phyloP scores from a whole-genome alignment of 2,113 vertebrate genomes.

The Leiothrix lutea region DNA sequence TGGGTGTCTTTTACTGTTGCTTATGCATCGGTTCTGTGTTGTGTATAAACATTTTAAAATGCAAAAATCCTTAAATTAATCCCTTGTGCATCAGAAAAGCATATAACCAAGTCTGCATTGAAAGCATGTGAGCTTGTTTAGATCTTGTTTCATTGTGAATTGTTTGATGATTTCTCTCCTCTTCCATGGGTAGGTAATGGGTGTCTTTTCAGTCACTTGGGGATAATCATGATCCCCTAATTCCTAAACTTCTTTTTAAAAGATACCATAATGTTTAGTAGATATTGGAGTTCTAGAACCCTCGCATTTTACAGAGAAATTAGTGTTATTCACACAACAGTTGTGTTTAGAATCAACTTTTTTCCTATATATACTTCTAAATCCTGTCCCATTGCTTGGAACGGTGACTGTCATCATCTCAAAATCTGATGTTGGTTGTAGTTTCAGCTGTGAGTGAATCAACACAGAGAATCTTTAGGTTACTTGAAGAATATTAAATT shows the following conservation, averaged over 20 bases:
- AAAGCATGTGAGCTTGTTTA: background rate
- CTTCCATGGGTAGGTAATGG: background rate
- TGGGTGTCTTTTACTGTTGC: background rate
- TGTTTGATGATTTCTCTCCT: background rate
- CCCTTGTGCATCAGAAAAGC: background rate
- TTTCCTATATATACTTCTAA: background rate
- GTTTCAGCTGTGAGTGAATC: conserved; percentile 40
- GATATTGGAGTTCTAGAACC: background rate
- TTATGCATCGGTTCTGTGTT: background rate
- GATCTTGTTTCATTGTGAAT: background rate
- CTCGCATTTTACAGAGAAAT: background rate
- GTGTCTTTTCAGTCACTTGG: background rate
- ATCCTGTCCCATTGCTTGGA: background rate
- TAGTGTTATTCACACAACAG: background rate
- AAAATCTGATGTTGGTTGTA: background rate
- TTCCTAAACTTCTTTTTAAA: background rate
- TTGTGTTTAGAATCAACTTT: background rate
- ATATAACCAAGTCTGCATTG: background rate
- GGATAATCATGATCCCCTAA: background rate
- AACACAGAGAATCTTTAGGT: background rate
- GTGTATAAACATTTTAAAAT: background rate
- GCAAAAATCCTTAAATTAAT: background rate
- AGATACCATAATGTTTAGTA: background rate
- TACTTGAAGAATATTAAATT: conserved; percentile 21
- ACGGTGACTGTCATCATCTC: background rate